These are phyloP conservation scores for Oostethus manadensis DNA, from an alignment of 2,113 vertebrate genomes.

Conservation along the genomic window DNA sequence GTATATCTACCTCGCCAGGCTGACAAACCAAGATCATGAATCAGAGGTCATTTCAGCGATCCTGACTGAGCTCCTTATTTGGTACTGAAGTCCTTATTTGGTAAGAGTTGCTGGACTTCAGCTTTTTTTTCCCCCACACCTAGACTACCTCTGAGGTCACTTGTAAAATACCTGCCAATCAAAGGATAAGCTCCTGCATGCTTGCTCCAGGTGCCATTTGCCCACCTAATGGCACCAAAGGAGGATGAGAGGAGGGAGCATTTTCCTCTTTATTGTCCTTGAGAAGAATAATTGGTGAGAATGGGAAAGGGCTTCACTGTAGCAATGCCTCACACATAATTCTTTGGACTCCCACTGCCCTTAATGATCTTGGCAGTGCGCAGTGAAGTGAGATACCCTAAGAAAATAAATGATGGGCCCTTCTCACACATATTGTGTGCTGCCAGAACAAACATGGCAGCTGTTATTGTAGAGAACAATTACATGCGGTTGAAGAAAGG, in stretches of 20 bases:
- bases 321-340: conserved; percentile 33
- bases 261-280: conserved; percentile 1
- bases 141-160: conserved; percentile 53
- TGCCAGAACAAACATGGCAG: conserved; percentile 60
- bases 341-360: conserved; percentile 38
- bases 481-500: conserved; percentile 45
- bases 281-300: conserved; percentile 16
- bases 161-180: conserved; percentile 62
- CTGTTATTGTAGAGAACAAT: conserved; percentile 60
- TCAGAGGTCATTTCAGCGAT: conserved; percentile 24
- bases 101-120: conserved; percentile 13
- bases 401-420: conserved; percentile 55
- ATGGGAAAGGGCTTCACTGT: conserved; percentile 30
- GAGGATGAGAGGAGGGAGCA: too few species aligned
- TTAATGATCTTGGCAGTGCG: conserved; percentile 48
- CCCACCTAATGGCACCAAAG: conserved; percentile 38
- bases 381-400: conserved; percentile 48
- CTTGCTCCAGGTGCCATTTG: conserved; percentile 54
- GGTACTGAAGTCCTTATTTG: conserved; percentile 34
- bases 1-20: conserved; percentile 2
- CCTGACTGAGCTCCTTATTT: conserved; percentile 15
- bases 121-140: conserved; percentile 48
- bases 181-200: conserved; percentile 47
- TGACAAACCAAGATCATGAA: conserved; percentile 26
- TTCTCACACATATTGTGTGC: conserved; percentile 25